These are phyloP conservation scores for Tichodroma muraria DNA, from an alignment of 2,113 vertebrate genomes.

Conservation along the genomic window DNA sequence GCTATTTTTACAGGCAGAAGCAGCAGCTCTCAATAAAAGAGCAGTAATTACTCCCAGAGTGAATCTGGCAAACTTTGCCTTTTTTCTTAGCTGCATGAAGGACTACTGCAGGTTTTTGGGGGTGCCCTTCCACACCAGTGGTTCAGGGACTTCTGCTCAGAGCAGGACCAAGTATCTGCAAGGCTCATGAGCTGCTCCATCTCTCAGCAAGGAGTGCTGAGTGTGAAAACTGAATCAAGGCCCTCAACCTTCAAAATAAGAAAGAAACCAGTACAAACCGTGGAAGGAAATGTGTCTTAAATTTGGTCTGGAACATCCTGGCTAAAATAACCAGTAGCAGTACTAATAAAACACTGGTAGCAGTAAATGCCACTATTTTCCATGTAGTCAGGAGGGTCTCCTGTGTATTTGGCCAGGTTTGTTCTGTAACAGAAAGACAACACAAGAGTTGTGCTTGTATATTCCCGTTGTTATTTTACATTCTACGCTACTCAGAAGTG, in stretches of 20 bases:
- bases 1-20: conserved; percentile 23
- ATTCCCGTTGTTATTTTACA: not conserved
- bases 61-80: not conserved
- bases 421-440: conserved; percentile 65
- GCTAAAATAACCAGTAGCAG: conserved; percentile 81
- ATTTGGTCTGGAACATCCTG: conserved; percentile 84
- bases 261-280: conserved; percentile 66
- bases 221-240: not conserved
- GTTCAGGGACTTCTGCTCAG: not conserved
- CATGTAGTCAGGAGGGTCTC: conserved; percentile 83
- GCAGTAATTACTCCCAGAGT: not conserved
- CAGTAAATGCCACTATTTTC: conserved; percentile 86
- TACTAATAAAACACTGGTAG: conserved; percentile 81
- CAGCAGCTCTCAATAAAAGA: not conserved
- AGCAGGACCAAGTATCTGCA: not conserved
- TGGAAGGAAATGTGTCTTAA: conserved; percentile 79
- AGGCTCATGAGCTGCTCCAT: not conserved
- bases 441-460: not conserved
- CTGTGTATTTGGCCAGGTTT: conserved; percentile 77
- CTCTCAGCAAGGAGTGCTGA: not conserved
- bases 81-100: not conserved
- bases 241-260: not conserved
- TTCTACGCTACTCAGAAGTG: not conserved
- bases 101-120: not conserved
- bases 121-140: not conserved